Base-by-base conservation (phyloP, 1,140 invertebrate species). In the Acromyrmex charruanus region DNA sequence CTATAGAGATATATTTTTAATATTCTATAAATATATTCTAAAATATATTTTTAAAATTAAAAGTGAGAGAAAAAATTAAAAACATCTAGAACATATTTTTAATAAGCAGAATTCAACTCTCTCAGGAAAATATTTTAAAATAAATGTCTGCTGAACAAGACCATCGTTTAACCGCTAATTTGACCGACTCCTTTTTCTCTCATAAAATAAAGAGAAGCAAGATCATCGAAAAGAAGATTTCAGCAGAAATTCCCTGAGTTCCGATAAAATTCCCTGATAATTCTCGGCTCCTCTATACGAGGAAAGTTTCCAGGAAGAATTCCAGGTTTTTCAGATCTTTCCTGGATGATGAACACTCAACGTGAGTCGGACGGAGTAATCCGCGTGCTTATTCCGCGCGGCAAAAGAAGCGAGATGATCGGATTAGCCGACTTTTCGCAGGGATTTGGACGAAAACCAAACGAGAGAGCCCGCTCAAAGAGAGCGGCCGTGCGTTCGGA, bases 361-460 rank as follows among this genome's bases (percentile, higher is more conserved):
- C 4, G 31, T 6, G 18, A 61, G 25, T 25, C 55, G 39, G 21
- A 61, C 18, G 12, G n/a, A 61, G 69, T 82, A 74, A 74, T 82
- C 25, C 80, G 25, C 80, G 39, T 55, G 39, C 39, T 74, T 82
- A 82, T 82, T 74, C 63, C 49, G 28, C 61, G 77, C 28, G 80
- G 68, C 55, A 82, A 82, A 75, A 82, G 80, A 74, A 82, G 35
- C 80, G 68, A 39, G 55, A 74, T 74, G 71, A 82, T 82, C 55
- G 68, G 58, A 82, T 82, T 82, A 82, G 80, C 80, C 80, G 80
- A 82, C 80, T 82, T 82, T 82, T 82, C 80, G 68, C 80, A 74
- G 55, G 68, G 80, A 82, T 82, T 82, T 55, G 68, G 68, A 82
- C 39, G 71, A 82, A 86, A 87, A 88, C 59, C 77, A 91, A 93